phyloP scores from a whole-genome alignment of 2,797 vertebrate genomes.

The Triplophysa yarkandensis region DNA sequence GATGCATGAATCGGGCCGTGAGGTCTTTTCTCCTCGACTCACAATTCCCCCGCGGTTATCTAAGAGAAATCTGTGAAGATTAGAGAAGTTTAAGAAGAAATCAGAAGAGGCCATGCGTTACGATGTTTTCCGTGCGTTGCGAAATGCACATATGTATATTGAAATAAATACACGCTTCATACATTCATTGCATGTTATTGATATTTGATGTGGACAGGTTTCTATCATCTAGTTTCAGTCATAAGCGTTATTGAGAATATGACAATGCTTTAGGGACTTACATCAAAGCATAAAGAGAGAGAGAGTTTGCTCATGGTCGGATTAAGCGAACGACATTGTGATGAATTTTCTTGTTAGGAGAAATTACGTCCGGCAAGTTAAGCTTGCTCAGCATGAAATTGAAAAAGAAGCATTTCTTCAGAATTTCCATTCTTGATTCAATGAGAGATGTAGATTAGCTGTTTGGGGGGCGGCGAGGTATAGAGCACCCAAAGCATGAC shows the following conservation, averaged over 20 bases:
- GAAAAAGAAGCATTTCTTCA: slow-evolving; percentile 98
- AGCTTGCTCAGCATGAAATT: slow-evolving; percentile 99
- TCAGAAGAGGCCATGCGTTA: background rate
- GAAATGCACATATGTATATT: background rate
- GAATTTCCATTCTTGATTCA: slow-evolving; percentile 99
- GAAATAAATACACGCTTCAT: background rate
- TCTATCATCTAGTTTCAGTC: slow-evolving; percentile 74
- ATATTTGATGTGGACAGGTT: slow-evolving; percentile 64
- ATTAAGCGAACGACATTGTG: slow-evolving; percentile 94
- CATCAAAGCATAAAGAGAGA: slow-evolving; percentile 81
- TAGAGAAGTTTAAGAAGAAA: background rate
- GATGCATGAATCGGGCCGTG: slow-evolving; percentile 56
- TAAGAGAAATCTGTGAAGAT: slow-evolving; percentile 3
- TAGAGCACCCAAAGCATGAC: slow-evolving; percentile 72
- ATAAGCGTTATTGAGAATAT: slow-evolving; percentile 76
- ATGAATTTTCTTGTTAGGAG: slow-evolving; percentile 99
- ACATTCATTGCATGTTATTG: background rate
- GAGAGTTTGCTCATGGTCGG: slow-evolving; percentile 74
- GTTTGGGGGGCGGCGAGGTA: slow-evolving; percentile 59
- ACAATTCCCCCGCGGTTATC: background rate
- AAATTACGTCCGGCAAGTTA: slow-evolving; percentile 98
- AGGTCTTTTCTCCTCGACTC: slow-evolving; percentile 33
- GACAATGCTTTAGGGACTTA: slow-evolving; percentile 84
- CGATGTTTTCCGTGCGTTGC: background rate
- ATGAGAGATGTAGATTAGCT: slow-evolving; percentile 92